phyloP scores from a whole-genome alignment of 1,140 invertebrate species.

The Caligus rogercresseyi region DNA sequence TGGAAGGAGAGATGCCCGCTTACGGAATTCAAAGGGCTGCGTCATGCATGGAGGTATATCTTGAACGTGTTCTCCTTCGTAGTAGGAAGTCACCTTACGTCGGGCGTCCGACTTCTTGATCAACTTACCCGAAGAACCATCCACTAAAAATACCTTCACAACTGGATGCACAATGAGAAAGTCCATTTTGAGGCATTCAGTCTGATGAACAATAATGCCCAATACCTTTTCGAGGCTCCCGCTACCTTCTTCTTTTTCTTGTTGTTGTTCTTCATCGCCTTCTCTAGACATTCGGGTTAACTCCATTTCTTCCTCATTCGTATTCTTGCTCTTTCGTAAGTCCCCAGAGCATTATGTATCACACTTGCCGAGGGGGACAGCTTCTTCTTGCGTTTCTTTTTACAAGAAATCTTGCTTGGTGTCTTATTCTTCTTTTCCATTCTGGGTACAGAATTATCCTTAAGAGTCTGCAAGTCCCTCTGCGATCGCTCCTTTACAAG shows the following conservation, averaged over 20 bases:
- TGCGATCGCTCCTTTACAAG: neutral
- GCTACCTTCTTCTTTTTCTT: neutral
- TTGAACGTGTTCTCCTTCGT: constrained; percentile 29
- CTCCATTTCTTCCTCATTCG: neutral
- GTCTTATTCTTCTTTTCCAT: neutral
- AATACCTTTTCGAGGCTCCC: neutral
- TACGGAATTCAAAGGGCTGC: constrained; percentile 32
- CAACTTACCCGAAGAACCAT: constrained; percentile 29
- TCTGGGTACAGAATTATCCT: neutral
- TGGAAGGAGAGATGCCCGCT: constrained; percentile 28
- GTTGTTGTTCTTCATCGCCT: neutral
- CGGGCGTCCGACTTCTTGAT: constrained; percentile 28
- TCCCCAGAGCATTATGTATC: too few relatives aligned
- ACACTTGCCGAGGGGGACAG: too few relatives aligned
- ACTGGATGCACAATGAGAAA: constrained; percentile 31
- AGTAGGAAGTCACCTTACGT: constrained; percentile 29
- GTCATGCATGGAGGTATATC: constrained; percentile 32
- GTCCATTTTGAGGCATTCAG: constrained; percentile 28
- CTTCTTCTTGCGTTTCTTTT: too few relatives aligned
- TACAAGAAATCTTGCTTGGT: neutral
- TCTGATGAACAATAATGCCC: constrained; percentile 2
- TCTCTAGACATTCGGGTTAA: too few relatives aligned
- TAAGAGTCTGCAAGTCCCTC: neutral
- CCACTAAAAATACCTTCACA: constrained; percentile 31
- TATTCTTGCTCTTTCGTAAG: neutral